Evolutionary conservation across 2,113 vertebrate species (phyloP), one percentile per base, ranked within the genome.

Genomic region (Coryphaenoides rupestris): DNA sequence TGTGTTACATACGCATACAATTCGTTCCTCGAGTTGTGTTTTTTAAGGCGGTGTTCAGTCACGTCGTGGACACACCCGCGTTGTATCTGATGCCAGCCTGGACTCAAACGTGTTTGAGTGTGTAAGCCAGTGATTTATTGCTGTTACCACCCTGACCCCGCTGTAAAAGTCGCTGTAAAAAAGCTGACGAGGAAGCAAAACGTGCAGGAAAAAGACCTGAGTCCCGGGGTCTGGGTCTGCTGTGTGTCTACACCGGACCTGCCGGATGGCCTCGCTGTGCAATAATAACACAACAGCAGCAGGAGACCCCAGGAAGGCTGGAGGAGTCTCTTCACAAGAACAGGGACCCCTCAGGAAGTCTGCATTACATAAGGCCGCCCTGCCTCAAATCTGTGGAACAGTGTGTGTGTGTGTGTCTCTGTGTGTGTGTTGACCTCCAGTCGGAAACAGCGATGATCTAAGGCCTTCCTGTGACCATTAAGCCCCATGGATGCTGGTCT

Each of bases 401-500:
- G 33, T 40, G 2, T 81, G 73, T 67, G 62, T 56, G 71, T 59
- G 56, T 55, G 63, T 23, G 59, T 47, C 76, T 71, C 76, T 71
- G 65, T 69, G 78, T 72, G 75, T 68, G 58, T 16, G 45, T 16
- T 83, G 86, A 89, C 82, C 84, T 85, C 72, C 69, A 79, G 79
- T 83, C 74, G 65, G 69, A 70, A 75, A 76, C 75, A 76, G 84
- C 77, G 70, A 85, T 88, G 81, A 85, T 87, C 75, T 78, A 75
- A 69, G 52, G 63, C 59, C 79, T 90, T 90, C 87, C 88, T 87
- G 77, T 70, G 69, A 66, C 70, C 73, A 72, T 82, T 75, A 84
- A 79, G 75, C 69, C 70, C 58, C 40, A 54, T 57, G 71, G 73
- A 83, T 78, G 79, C 78, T 66, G 73, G 66, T 75, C 72, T 70